Evolutionary conservation across 2,888 invertebrate species (phyloP), one percentile per base, ranked within the genome.

Genomic region (Stenichneumon culpator): DNA sequence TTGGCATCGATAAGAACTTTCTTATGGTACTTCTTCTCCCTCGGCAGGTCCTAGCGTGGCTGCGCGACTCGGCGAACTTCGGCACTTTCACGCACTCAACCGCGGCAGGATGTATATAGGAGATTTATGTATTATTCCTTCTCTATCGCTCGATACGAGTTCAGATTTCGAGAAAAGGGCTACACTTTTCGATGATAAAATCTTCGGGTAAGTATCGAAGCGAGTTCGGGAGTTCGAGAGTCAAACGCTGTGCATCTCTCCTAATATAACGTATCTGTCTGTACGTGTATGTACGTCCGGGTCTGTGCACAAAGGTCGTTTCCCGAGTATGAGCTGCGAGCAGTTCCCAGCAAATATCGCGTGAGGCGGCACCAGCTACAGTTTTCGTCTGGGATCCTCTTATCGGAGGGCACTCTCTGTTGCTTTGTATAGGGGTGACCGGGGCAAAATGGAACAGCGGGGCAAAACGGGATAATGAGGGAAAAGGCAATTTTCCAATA

Each of bases 1-100:
- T 77, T 67, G 52, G 52, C 65, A 28, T 77, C 77, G 67, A 77
- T 77, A 77, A 77, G 77, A 77, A 77, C 52, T 77, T 77, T 77
- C 67, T 77, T 77, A 54, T 39, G 63, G 63, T n/a, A 54, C 77
- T 52, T 36, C 67, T 52, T 36, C 67, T 9, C 16, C 14, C 19
- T 3, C 6, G 28, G 25, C 54, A 16, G 22, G 36, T 52, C 54
- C 6, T 9, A 32, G 25, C 63, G 16, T n/a, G 28, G 16, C 28
- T 4, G 16, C 28, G n/a, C 28, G 44, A 63, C 6, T 7, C 3
- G 63, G 25, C 63, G 28, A 63, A 63, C n/a, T 22, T 63, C 32
- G 63, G 16, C 28, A 63, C 16, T 63, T 32, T 32, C 28, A 63
- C 63, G 63, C 63, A 32, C 32, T 28, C 28, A 5, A 28, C 28